phyloP scores from a whole-genome alignment of 2,113 vertebrate species.

The Calidris pugnax region DNA sequence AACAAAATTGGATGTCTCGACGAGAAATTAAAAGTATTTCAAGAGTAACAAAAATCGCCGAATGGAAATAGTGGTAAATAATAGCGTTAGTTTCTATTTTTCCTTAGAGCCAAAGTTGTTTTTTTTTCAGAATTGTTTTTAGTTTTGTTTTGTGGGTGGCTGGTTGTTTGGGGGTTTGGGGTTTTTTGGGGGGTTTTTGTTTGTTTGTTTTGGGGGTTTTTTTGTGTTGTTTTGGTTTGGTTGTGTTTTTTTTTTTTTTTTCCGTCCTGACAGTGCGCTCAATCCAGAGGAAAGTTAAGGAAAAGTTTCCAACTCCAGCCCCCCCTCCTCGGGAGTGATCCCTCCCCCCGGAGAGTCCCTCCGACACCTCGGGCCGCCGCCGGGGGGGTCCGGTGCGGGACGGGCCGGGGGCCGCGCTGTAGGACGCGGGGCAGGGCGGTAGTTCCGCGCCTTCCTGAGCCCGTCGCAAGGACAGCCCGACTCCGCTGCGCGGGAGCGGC shows the following conservation, averaged over 20 bases:
- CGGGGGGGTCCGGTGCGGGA: background rate
- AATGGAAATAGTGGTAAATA: background rate
- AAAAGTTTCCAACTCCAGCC: background rate
- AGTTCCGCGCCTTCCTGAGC: background rate
- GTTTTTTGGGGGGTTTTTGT: too few species aligned
- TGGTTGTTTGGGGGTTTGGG: too few species aligned
- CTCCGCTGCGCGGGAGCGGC: background rate
- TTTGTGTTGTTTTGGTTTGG: too few species aligned
- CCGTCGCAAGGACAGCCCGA: too few species aligned
- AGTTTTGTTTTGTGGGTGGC: background rate
- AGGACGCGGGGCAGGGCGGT: background rate
- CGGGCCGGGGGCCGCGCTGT: background rate
- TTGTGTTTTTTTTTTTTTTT: too few species aligned
- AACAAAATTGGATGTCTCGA: background rate
- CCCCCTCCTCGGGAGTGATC: background rate
- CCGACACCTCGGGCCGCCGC: background rate
- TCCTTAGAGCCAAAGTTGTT: background rate
- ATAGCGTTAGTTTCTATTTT: background rate
- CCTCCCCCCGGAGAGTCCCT: accelerated
- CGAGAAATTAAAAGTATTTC: background rate
- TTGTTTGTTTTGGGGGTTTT: too few species aligned
- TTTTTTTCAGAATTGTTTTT: background rate
- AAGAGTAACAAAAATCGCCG: background rate
- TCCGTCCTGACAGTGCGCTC: background rate
- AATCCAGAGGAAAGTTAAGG: background rate